phyloP scores from a whole-genome alignment of 2,888 invertebrate genomes.

The Nemurella pictetii region DNA sequence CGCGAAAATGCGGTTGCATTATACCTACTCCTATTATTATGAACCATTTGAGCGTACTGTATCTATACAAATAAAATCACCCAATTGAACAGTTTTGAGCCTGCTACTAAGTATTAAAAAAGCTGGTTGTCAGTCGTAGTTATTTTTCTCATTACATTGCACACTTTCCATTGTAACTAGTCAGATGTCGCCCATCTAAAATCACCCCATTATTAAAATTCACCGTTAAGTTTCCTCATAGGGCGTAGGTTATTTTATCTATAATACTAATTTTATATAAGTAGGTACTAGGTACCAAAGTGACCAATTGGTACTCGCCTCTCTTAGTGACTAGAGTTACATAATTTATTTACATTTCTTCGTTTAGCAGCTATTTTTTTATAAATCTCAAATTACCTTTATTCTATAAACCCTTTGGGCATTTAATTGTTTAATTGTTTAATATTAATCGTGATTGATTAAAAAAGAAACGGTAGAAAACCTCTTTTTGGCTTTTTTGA shows the following conservation, averaged over 20 bases:
- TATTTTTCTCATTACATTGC: conserved; percentile 24
- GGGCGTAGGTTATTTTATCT: conserved; percentile 5
- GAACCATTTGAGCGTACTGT: neutral
- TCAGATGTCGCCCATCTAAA: conserved; percentile 11
- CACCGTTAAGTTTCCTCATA: conserved; percentile 1
- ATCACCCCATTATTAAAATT: conserved; percentile 25
- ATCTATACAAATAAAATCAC: neutral
- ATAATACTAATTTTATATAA: conserved; percentile 16
- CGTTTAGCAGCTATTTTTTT: neutral
- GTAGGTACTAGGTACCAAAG: conserved; percentile 9
- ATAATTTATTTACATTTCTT: conserved; percentile 3
- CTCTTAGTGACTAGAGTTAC: conserved; percentile 16
- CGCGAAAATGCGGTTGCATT: neutral
- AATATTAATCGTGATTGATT: conserved; percentile 22
- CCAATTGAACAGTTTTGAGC: neutral
- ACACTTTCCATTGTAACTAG: conserved; percentile 23
- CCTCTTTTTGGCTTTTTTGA: conserved; percentile 36
- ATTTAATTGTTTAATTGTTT: conserved; percentile 23
- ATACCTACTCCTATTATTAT: neutral
- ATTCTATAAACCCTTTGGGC: conserved; percentile 17
- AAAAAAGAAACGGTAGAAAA: conserved; percentile 37
- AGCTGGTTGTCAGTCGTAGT: conserved; percentile 30
- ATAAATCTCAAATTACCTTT: neutral
- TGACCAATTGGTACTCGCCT: conserved; percentile 4
- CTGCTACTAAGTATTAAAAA: conserved; percentile 5